Conservation (phyloP, 2,888 invertebrate genomes). For the Andricus curvator region DNA sequence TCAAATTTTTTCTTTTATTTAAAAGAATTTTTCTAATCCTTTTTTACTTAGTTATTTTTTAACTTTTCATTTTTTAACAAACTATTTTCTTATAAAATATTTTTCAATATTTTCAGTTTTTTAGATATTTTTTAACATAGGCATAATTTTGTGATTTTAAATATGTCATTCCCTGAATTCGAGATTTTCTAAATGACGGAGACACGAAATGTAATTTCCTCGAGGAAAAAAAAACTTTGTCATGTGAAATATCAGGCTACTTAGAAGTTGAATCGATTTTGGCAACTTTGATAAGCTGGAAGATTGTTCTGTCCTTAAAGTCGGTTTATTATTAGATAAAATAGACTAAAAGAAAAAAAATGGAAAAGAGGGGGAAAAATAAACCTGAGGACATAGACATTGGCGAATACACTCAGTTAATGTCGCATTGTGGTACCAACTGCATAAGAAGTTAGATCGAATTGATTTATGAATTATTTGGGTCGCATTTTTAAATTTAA, state of each 20-base stretch:
- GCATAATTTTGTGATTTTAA: not conserved
- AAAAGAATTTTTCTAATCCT: too few relatives aligned
- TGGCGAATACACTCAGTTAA: slow-evolving; percentile 67
- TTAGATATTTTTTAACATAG: too few relatives aligned
- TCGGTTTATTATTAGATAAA: slow-evolving; percentile 27
- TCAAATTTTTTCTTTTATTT: too few relatives aligned
- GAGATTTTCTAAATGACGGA: not conserved
- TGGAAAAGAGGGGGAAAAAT: slow-evolving; percentile 56
- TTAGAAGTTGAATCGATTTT: slow-evolving; percentile 22
- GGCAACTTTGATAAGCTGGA: not conserved
- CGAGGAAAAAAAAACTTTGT: not conserved
- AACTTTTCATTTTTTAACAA: too few relatives aligned
- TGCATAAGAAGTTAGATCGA: slow-evolving; percentile 62
- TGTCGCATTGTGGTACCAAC: slow-evolving; percentile 66
- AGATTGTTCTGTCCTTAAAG: slow-evolving; percentile 22
- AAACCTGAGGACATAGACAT: slow-evolving; percentile 57
- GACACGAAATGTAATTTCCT: not conserved
- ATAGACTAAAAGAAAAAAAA: slow-evolving; percentile 50
- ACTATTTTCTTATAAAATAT: too few relatives aligned
- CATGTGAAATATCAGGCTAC: not conserved
- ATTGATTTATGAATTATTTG: not conserved
- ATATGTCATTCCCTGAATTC: not conserved
- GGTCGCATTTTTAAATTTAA: not conserved
- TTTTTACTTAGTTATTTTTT: too few relatives aligned
- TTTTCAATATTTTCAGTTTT: too few relatives aligned